Conservation (phyloP, 2,113 vertebrate species). For the Callospermophilus lateralis region DNA sequence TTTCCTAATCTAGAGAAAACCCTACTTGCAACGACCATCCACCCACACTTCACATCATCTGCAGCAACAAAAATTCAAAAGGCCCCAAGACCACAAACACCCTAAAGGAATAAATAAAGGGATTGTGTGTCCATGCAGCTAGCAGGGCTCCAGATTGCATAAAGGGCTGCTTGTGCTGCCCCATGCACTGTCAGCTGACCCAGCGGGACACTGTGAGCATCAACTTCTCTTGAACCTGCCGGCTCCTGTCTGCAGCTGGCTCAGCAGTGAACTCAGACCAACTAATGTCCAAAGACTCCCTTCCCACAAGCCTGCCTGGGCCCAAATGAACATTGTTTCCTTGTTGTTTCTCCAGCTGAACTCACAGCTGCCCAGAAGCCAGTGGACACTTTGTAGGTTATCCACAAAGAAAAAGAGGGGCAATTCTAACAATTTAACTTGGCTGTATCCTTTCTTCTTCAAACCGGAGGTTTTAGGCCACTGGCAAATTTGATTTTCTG, state of each 20-base stretch:
- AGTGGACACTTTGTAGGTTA: neutral
- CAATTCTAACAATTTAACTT: neutral
- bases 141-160: neutral
- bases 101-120: constrained; percentile 37
- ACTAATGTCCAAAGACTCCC: neutral
- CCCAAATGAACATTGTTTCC: neutral
- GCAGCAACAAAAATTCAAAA: neutral
- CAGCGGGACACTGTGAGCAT: neutral
- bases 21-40: neutral
- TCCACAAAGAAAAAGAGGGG: neutral
- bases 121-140: neutral
- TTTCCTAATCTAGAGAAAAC: neutral
- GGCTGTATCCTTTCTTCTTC: neutral
- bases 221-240: neutral
- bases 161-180: constrained; percentile 47
- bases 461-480: neutral
- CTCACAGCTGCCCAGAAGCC: neutral
- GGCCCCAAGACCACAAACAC: neutral
- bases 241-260: neutral
- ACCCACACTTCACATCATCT: neutral
- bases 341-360: neutral
- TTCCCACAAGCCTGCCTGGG: neutral
- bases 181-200: neutral
- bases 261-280: neutral
- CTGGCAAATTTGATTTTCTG: neutral